Evolutionary conservation across 2,888 invertebrate genomes (phyloP).

Genomic region (Archips crataeganus): DNA sequence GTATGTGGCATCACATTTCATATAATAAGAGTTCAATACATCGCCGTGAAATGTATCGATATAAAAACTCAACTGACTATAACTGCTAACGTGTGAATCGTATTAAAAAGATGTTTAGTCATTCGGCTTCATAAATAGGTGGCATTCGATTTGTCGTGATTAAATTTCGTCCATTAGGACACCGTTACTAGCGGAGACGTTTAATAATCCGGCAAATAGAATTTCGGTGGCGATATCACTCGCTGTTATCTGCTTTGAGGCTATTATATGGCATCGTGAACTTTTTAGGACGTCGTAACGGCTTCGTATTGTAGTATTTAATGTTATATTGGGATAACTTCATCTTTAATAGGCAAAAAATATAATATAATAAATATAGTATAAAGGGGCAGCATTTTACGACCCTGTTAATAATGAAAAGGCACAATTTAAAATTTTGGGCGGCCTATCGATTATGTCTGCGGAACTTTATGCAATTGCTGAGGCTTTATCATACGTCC

Average conservation of each 20-base stretch:
- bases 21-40: slow-evolving; percentile 84
- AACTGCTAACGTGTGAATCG: slow-evolving; percentile 85
- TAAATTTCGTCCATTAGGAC: slow-evolving; percentile 83
- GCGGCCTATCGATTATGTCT: too few species aligned
- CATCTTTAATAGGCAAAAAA: slow-evolving; percentile 4
- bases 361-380: too few species aligned
- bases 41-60: slow-evolving; percentile 84
- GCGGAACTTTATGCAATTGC: too few species aligned
- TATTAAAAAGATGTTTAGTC: slow-evolving; percentile 86
- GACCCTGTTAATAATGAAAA: too few species aligned
- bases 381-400: too few species aligned
- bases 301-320: slow-evolving; percentile 4
- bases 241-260: slow-evolving; percentile 57
- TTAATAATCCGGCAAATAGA: slow-evolving; percentile 77
- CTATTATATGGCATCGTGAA: slow-evolving; percentile 30
- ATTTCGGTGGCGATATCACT: slow-evolving; percentile 67
- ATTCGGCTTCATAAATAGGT: slow-evolving; percentile 84
- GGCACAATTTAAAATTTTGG: too few species aligned
- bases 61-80: slow-evolving; percentile 85
- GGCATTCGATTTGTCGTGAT: slow-evolving; percentile 85
- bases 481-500: too few species aligned
- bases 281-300: slow-evolving; percentile 15
- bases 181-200: slow-evolving; percentile 77
- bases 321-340: not conserved
- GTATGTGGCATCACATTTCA: slow-evolving; percentile 84